Conservation (phyloP, 2,113 vertebrate genomes). For the Melanerpes formicivorus region DNA sequence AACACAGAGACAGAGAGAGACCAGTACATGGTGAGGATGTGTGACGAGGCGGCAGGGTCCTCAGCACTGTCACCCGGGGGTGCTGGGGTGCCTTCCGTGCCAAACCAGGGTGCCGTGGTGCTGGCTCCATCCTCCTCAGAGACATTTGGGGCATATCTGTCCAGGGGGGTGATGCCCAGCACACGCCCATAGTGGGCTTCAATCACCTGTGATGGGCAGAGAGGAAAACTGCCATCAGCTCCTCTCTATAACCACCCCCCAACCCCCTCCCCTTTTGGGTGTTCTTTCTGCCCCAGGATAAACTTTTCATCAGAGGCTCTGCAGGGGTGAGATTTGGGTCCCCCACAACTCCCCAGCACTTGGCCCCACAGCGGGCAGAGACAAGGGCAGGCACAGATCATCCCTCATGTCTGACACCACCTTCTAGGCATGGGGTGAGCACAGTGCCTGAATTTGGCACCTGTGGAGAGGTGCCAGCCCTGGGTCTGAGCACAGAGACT, state of each 20-base stretch:
- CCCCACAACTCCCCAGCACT: neutral
- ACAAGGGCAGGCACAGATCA: neutral
- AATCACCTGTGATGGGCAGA: conserved; percentile 81
- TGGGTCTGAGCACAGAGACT: neutral
- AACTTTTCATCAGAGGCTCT: neutral
- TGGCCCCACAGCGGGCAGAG: accelerated
- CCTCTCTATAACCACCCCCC: neutral
- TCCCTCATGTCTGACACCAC: accelerated
- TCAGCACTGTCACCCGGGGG: accelerated
- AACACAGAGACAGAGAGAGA: conserved; percentile 93
- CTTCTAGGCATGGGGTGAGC: accelerated
- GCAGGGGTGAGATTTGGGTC: neutral
- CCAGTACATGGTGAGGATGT: conserved; percentile 86
- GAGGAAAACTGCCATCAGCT: accelerated
- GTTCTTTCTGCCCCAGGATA: neutral
- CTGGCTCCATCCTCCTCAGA: neutral
- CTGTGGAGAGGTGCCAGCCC: accelerated
- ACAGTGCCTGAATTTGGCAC: accelerated
- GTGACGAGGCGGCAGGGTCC: neutral
- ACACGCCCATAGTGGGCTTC: conserved; percentile 81
- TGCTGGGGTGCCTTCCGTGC: neutral
- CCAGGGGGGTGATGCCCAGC: conserved; percentile 71
- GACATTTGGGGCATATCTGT: neutral
- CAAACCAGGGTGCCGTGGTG: neutral
- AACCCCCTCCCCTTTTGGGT: neutral